Conservation (phyloP, 2,888 invertebrate species). For the Pseudolycoriella hygida region DNA sequence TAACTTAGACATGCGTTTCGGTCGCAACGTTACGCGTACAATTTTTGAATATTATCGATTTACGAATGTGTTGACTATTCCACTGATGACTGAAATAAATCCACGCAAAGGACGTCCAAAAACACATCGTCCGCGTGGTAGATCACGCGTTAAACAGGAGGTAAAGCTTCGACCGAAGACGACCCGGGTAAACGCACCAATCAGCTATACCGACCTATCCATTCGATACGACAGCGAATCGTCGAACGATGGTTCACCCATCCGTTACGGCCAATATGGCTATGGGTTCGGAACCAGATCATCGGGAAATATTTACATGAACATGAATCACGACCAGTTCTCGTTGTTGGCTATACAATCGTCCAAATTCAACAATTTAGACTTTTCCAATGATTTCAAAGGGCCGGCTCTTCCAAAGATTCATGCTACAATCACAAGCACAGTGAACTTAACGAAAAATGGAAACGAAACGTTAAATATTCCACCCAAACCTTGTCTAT, state of each 20-base stretch:
- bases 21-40: conserved; percentile 56
- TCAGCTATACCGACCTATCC: conserved; percentile 35
- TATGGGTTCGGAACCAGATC: conserved; percentile 17
- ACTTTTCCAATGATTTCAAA: conserved; percentile 15
- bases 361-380: conserved; percentile 17
- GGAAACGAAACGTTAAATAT: conserved; percentile 21
- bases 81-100: conserved; percentile 27
- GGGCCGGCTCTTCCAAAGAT: conserved; percentile 6
- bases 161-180: conserved; percentile 30
- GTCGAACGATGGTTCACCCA: conserved; percentile 30
- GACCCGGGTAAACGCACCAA: conserved; percentile 31
- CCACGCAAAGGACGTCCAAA: conserved; percentile 22
- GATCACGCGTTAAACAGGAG: conserved; percentile 26
- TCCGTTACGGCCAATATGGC: conserved; percentile 14
- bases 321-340: conserved; percentile 20
- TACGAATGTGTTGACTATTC: conserved; percentile 44
- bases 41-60: conserved; percentile 67
- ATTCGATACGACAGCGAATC: conserved; percentile 36
- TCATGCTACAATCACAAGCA: conserved; percentile 5
- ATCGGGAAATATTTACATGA: conserved; percentile 12
- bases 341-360: conserved; percentile 21
- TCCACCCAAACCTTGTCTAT: conserved; percentile 42
- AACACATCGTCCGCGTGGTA: conserved; percentile 24
- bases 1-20: conserved; percentile 60
- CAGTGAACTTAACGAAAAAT: not conserved